Conservation (phyloP, 2,888 invertebrate genomes). For the Eristalinus aeneus region DNA sequence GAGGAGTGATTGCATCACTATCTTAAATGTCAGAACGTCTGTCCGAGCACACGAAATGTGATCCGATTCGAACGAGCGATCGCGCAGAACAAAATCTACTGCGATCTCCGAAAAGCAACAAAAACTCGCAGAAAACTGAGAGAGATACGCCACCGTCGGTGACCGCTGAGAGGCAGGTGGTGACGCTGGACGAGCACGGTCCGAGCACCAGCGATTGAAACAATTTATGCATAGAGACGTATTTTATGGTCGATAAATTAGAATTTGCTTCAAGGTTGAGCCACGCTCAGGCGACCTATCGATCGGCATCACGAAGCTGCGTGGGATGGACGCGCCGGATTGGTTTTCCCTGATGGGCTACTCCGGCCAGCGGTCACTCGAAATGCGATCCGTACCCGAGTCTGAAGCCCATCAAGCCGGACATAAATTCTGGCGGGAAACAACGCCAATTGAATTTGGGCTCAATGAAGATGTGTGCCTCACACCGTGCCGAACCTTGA, state of each 20-base stretch:
- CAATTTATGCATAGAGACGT: constrained; percentile 68
- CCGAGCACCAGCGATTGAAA: constrained; percentile 24
- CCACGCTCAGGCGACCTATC: constrained; percentile 64
- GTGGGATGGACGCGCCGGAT: constrained; percentile 50
- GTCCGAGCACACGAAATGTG: constrained; percentile 57
- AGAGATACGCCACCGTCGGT: not conserved
- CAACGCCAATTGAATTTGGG: constrained; percentile 27
- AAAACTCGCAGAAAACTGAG: not conserved
- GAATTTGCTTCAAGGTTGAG: constrained; percentile 68
- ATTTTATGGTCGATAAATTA: constrained; percentile 67
- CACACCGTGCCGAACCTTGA: constrained; percentile 38
- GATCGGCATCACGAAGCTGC: constrained; percentile 65
- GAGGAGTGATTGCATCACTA: constrained; percentile 67
- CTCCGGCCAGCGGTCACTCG: not conserved
- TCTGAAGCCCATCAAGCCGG: constrained; percentile 9
- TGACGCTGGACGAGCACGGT: not conserved
- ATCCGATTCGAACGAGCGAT: constrained; percentile 58
- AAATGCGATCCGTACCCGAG: constrained; percentile 48
- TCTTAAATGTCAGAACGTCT: constrained; percentile 67
- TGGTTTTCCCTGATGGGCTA: constrained; percentile 4
- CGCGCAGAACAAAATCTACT: constrained; percentile 39
- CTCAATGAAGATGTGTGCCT: constrained; percentile 57
- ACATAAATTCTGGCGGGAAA: constrained; percentile 50
- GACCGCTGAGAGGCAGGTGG: not conserved
- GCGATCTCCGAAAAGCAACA: constrained; percentile 1